Percentiles rank a stretch among this genome's conserved stretches.
These are phyloP conservation scores for Tachyglossus aculeatus DNA, from an alignment of 2,797 vertebrate genomes.

Conservation along the genomic window DNA sequence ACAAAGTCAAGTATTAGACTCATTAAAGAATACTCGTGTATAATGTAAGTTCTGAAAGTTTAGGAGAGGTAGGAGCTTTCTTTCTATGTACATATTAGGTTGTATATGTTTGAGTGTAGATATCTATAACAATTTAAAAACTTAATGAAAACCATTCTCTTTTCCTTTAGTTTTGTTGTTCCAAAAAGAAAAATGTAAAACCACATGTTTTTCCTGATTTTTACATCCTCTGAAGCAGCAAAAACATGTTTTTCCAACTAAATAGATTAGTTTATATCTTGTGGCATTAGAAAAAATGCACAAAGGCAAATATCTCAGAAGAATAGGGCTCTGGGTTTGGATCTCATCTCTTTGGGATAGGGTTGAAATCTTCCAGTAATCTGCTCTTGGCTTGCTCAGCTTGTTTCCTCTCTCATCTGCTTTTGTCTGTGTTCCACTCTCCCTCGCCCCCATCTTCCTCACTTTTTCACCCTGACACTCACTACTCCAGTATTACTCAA, in stretches of 20 bases:
- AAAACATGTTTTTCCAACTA: constrained; percentile 25
- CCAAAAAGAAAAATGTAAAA: constrained; percentile 36
- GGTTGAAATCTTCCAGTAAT: neutral
- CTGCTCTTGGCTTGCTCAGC: constrained; percentile 26
- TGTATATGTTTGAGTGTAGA: constrained; percentile 16
- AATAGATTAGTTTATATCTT: constrained; percentile 1
- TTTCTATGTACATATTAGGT: constrained; percentile 17
- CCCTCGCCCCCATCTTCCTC: neutral
- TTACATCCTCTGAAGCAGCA: neutral
- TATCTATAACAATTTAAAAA: constrained; percentile 37
- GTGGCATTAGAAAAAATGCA: constrained; percentile 11
- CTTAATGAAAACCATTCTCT: constrained; percentile 51
- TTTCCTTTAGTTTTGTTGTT: constrained; percentile 13
- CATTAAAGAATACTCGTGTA: too few relatives aligned
- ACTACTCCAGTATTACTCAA: neutral
- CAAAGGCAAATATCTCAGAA: neutral
- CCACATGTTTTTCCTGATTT: neutral
- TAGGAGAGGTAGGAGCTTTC: neutral
- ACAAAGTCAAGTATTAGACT: neutral
- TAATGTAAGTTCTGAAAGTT: constrained; percentile 13
- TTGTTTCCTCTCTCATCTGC: neutral
- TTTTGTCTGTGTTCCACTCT: neutral
- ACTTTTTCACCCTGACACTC: neutral
- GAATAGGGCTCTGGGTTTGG: neutral
- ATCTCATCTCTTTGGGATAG: constrained; percentile 20